Conservation (phyloP, 1,140 invertebrate species). For the Mya arenaria region DNA sequence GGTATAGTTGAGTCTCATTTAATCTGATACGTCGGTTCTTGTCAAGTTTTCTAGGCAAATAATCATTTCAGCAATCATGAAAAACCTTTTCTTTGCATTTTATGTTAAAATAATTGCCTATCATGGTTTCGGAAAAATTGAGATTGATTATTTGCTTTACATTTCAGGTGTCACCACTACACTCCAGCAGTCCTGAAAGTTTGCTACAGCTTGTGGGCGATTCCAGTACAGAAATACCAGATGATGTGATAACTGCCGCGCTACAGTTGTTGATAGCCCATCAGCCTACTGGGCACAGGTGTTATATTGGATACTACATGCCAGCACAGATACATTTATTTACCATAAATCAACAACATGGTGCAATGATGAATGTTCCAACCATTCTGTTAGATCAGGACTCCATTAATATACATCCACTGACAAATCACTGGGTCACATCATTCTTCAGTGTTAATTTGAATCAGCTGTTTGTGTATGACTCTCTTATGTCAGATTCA, state of each 20-base stretch:
- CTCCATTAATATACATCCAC: conserved; percentile 14
- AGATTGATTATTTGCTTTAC: too few species aligned
- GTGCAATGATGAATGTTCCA: conserved; percentile 1
- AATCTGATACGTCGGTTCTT: too few species aligned
- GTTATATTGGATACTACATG: conserved; percentile 31
- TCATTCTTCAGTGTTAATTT: conserved; percentile 16
- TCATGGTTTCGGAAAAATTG: too few species aligned
- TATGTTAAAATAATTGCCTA: too few species aligned
- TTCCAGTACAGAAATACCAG: conserved; percentile 21
- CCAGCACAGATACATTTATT: background rate
- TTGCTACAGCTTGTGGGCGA: conserved; percentile 13
- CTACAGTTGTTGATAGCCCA: conserved; percentile 10
- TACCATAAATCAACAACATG: background rate
- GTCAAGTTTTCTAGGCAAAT: too few species aligned
- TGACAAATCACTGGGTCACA: conserved; percentile 30
- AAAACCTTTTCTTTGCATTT: too few species aligned
- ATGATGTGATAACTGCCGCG: conserved; percentile 15
- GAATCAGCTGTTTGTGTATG: conserved; percentile 26
- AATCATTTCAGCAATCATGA: too few species aligned
- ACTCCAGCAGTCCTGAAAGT: conserved; percentile 22
- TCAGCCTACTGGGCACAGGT: conserved; percentile 14
- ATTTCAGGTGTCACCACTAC: conserved; percentile 23
- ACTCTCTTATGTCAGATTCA: conserved; percentile 21
- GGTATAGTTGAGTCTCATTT: too few species aligned
- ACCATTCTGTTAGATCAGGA: background rate